Percentiles rank a stretch among this genome's conserved stretches.
These are phyloP conservation scores for Orientallactaga sibirica DNA, from an alignment of 2,797 vertebrate genomes.

Conservation along the genomic window DNA sequence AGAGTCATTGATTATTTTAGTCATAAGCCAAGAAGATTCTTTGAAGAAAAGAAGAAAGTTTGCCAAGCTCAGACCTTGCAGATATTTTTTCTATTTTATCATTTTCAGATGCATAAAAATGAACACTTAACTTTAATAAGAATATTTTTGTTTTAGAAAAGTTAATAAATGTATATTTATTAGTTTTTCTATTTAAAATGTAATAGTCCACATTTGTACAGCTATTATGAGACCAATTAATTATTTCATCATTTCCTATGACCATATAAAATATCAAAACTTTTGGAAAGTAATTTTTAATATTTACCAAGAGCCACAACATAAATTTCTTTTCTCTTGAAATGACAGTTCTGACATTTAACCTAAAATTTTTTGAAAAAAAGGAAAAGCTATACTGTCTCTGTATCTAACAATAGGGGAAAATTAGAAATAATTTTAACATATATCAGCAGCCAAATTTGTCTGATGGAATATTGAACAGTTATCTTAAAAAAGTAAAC, in stretches of 20 bases:
- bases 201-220: neutral
- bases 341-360: neutral
- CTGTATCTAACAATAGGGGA: neutral
- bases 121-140: neutral
- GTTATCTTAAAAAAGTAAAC: neutral
- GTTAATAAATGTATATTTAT: neutral
- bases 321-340: neutral
- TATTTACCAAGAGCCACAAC: constrained; percentile 4
- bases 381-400: neutral
- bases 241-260: neutral
- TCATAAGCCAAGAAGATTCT: neutral
- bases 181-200: neutral
- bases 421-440: neutral
- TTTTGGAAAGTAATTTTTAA: neutral
- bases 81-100: neutral
- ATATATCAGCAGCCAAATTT: neutral
- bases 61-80: neutral
- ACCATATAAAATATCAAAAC: neutral
- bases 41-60: neutral
- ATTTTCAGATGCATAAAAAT: neutral
- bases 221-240: neutral
- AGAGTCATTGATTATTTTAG: neutral
- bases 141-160: neutral
- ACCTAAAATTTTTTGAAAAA: neutral
- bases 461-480: neutral